A percentile compares a stretch with the other conserved stretches of the same genome.
Conservation (phyloP, 2,888 invertebrate genomes). For the Noctua janthe region DNA sequence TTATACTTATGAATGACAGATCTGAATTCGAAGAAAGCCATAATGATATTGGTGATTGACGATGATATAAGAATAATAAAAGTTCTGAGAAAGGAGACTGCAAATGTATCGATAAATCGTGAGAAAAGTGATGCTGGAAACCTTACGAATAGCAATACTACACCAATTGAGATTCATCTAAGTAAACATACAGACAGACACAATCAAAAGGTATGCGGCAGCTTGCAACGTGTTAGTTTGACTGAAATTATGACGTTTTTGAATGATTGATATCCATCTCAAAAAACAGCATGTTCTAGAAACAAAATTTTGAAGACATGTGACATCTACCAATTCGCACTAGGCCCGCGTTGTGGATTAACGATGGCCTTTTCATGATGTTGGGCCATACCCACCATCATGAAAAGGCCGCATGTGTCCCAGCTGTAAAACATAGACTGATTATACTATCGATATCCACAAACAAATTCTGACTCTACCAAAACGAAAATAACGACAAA, state of each 20-base stretch:
- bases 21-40: slow-evolving; percentile 30
- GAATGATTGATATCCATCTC: too few species aligned
- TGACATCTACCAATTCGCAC: background rate
- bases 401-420: background rate
- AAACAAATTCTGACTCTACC: background rate
- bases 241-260: too few species aligned
- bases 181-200: slow-evolving; percentile 14
- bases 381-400: too few species aligned
- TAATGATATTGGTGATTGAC: slow-evolving; percentile 7
- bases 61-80: slow-evolving; percentile 7
- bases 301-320: background rate
- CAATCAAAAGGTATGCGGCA: background rate
- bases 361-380: too few species aligned
- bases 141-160: background rate
- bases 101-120: background rate
- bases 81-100: background rate
- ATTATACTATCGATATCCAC: background rate
- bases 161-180: background rate
- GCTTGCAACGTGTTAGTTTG: background rate
- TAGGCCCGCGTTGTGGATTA: background rate
- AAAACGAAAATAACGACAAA: slow-evolving; percentile 22
- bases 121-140: background rate
- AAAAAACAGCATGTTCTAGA: background rate
- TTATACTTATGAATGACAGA: slow-evolving; percentile 1
- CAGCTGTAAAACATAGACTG: background rate